Evolutionary conservation across 2,888 invertebrate species (phyloP).

Genomic region (Xylocampa areola): DNA sequence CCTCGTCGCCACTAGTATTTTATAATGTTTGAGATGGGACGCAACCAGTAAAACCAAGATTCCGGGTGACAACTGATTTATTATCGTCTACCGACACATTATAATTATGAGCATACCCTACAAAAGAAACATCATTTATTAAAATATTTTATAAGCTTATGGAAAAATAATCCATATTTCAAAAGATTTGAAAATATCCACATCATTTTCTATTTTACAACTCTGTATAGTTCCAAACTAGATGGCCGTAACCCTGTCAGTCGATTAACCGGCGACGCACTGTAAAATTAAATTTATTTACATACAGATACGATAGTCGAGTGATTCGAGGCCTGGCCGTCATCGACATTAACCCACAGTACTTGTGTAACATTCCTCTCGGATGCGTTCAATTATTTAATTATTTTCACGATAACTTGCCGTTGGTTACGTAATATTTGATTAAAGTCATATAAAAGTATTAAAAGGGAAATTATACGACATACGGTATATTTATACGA

Average conservation of each 20-base stretch:
- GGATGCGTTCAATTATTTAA: slow-evolving; percentile 69
- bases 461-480: slow-evolving; percentile 54
- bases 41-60: no score
- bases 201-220: slow-evolving; percentile 23
- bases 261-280: slow-evolving; percentile 74
- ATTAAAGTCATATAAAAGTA: slow-evolving; percentile 59
- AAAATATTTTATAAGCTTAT: not conserved
- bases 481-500: slow-evolving; percentile 59
- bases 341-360: slow-evolving; percentile 50
- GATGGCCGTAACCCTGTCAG: slow-evolving; percentile 64
- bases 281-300: slow-evolving; percentile 82
- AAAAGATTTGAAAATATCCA: not conserved
- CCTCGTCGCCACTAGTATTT: no score
- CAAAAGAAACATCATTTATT: no score
- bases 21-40: no score
- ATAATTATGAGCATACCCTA: no score
- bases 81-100: no score
- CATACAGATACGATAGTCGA: slow-evolving; percentile 70
- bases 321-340: slow-evolving; percentile 44
- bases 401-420: slow-evolving; percentile 66
- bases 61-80: no score
- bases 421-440: slow-evolving; percentile 50
- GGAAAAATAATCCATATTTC: not conserved
- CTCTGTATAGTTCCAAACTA: slow-evolving; percentile 61
- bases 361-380: slow-evolving; percentile 61